Evolutionary conservation across 2,113 vertebrate genomes (phyloP).

Genomic region (Oncorhynchus clarkii): DNA sequence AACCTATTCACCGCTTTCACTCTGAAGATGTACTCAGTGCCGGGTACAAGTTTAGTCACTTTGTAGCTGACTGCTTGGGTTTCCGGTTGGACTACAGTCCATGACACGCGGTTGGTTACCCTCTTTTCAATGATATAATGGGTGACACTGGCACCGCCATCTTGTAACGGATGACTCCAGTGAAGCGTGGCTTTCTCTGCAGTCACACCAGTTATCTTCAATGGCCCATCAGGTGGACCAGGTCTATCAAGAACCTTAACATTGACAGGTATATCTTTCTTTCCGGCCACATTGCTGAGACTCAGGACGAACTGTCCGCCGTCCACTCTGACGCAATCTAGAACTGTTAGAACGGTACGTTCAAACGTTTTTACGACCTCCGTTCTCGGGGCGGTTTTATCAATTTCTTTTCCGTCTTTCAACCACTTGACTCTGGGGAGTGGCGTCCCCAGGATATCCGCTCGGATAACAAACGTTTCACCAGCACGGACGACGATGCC

Average conservation of each 20-base stretch:
- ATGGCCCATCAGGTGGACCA: constrained; percentile 91
- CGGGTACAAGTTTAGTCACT: constrained; percentile 91
- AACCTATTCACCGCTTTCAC: constrained; percentile 97
- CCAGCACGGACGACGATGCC: constrained; percentile 86
- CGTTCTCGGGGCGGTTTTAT: constrained; percentile 86
- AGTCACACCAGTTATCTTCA: constrained; percentile 90
- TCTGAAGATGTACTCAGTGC: constrained; percentile 98
- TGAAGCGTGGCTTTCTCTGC: constrained; percentile 95
- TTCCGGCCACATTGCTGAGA: constrained; percentile 92
- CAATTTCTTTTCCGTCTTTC: constrained; percentile 94
- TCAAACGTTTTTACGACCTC: constrained; percentile 91
- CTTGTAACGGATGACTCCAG: constrained; percentile 91
- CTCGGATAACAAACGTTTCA: constrained; percentile 91
- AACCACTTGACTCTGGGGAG: constrained; percentile 88
- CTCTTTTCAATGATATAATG: constrained; percentile 97
- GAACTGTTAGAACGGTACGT: constrained; percentile 84
- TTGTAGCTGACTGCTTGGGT: constrained; percentile 94
- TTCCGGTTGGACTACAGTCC: constrained; percentile 91
- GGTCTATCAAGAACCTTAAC: constrained; percentile 96
- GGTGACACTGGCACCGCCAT: constrained; percentile 90
- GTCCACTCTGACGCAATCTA: constrained; percentile 91
- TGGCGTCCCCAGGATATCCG: constrained; percentile 93
- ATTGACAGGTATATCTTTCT: constrained; percentile 89
- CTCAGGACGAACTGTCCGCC: constrained; percentile 91
- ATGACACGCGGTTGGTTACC: constrained; percentile 95